Evolutionary conservation across 2,888 invertebrate species (phyloP).

Genomic region (Scrobipalpa costella): DNA sequence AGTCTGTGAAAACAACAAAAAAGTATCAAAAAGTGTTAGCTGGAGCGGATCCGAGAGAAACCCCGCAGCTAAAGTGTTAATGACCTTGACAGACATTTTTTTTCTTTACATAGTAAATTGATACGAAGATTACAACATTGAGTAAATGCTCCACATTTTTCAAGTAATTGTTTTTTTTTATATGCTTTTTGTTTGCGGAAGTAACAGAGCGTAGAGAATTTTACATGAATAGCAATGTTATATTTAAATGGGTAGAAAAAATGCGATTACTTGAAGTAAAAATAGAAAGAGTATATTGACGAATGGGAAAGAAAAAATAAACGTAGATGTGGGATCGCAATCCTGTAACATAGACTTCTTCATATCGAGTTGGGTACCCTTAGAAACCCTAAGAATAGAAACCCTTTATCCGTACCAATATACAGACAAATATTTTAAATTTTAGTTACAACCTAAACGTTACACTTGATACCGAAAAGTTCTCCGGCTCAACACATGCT

Average conservation of each 20-base stretch:
- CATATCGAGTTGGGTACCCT: too few species aligned
- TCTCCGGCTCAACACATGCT: too few species aligned
- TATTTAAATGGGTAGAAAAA: neutral
- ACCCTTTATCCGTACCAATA: too few species aligned
- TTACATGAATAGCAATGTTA: neutral
- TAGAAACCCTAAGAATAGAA: too few species aligned
- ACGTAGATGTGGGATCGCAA: too few species aligned
- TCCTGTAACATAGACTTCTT: too few species aligned
- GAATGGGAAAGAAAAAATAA: too few species aligned
- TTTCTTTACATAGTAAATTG: neutral
- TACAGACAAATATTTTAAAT: too few species aligned
- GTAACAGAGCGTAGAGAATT: conserved; percentile 8
- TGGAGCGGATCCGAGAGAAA: conserved; percentile 39
- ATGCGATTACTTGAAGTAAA: too few species aligned
- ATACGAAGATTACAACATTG: conserved; percentile 1
- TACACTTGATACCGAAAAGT: too few species aligned
- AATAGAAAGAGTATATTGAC: too few species aligned
- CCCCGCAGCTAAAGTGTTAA: conserved; percentile 27
- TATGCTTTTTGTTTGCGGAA: conserved; percentile 5
- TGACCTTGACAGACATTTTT: conserved; percentile 29
- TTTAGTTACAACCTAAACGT: too few species aligned
- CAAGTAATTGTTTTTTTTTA: neutral
- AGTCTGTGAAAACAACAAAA: conserved; percentile 27
- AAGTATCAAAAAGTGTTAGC: conserved; percentile 31
- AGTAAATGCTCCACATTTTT: neutral